Base-by-base conservation (phyloP, 2,113 vertebrate species). In the Cavia aperea region DNA sequence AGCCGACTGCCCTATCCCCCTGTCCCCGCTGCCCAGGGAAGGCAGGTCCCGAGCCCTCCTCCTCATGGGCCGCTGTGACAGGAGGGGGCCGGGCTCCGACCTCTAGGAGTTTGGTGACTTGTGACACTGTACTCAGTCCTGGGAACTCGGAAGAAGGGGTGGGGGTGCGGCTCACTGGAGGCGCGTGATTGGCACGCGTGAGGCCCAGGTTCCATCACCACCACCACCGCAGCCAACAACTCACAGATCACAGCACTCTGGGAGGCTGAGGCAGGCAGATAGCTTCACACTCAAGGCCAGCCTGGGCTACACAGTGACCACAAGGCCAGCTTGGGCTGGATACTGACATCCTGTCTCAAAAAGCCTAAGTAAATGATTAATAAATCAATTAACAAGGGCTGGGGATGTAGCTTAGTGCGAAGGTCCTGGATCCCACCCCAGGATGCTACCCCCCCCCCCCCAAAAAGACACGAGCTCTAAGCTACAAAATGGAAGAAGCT, bases 41-140 rank as follows among this genome's bases (percentile, higher is more conserved):
- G 58, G 65, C 18, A 11, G 39, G 31, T 5, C 13, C 65, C 13
- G 1, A 54, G 39, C 43, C 31, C 13, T 65, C 12, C 83, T 39
- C 46, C 8, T 10, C 15, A 23, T 4, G 49, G 26, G 31, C 43
- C 46, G 54, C n/a, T 78, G 43, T 77, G 54, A 58, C 12, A 16
- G 7, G 43, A 70, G 62, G 33, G 24, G 24, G 24, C 15, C 2
- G 0, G 2, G 54, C 36, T 4, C 5, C 10, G 26, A 1, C 0
- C 63, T 10, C 1, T 7, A 31, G 39, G n/a, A 2, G 2, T 13
- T 72, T 39, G 49, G 16, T 46, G n/a, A 31, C 68, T 29, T 7
- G 14, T 0, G 31, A 70, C 13, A 31, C 54, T 84, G 63, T 13
- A 78, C 2, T 18, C 51, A 60, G n/a, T 43, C 15, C 1, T 26